These are phyloP conservation scores for Tiliacea citrago DNA, from an alignment of 2,888 invertebrate genomes.

Conservation along the genomic window DNA sequence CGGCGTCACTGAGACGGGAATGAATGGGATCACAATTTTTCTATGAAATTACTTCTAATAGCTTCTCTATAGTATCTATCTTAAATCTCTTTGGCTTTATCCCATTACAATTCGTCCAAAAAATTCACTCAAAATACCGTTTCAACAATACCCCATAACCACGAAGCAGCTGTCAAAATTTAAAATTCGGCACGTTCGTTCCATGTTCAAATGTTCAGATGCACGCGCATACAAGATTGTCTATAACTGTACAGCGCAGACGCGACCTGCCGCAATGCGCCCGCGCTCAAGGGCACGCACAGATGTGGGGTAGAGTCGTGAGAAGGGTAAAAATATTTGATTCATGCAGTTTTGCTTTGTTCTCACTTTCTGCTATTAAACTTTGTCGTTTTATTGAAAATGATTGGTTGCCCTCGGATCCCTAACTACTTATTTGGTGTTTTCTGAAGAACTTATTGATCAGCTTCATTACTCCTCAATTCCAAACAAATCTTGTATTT, in stretches of 20 bases:
- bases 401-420: too few species aligned
- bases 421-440: background rate
- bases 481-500: background rate
- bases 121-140: conserved; percentile 26
- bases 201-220: conserved; percentile 50
- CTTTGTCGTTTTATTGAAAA: background rate
- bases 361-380: background rate
- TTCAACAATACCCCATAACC: conserved; percentile 19
- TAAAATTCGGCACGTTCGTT: conserved; percentile 57
- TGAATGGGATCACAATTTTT: too few species aligned
- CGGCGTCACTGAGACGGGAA: too few species aligned
- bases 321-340: background rate
- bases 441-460: background rate
- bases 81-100: too few species aligned
- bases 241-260: conserved; percentile 78
- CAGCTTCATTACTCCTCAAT: background rate
- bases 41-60: too few species aligned
- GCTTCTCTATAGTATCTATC: too few species aligned
- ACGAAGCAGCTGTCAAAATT: conserved; percentile 43
- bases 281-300: conserved; percentile 83
- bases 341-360: conserved; percentile 3
- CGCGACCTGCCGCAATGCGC: conserved; percentile 88
- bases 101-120: conserved; percentile 3
- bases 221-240: conserved; percentile 60
- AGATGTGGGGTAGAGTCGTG: conserved; percentile 31